A percentile compares a stretch with the other conserved stretches of the same genome.
These are phyloP conservation scores for Drosophila ananassae DNA, from an alignment of 1,140 invertebrate genomes.

Conservation along the genomic window DNA sequence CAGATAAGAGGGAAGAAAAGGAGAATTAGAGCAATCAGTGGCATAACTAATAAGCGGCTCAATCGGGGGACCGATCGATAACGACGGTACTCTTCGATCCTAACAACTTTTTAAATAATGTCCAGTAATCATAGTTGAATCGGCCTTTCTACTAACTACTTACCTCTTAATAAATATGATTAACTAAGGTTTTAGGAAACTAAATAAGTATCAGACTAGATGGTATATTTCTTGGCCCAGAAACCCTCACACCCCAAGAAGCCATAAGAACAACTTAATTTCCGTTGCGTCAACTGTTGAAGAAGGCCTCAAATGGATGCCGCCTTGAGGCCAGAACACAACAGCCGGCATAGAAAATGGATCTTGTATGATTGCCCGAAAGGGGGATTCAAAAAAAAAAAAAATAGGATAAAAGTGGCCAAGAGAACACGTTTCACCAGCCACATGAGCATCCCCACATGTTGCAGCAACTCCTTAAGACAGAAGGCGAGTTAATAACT, in stretches of 20 bases:
- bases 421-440: constrained; percentile 24
- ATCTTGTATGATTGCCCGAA: constrained; percentile 25
- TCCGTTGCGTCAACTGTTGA: constrained; percentile 54
- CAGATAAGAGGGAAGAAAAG: neutral
- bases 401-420: too few relatives aligned
- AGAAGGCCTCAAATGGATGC: constrained; percentile 59
- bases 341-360: constrained; percentile 52
- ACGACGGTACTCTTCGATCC: constrained; percentile 19
- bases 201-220: neutral
- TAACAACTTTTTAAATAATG: constrained; percentile 67
- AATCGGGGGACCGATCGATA: constrained; percentile 29
- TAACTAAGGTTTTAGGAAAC: neutral
- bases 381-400: constrained; percentile 8
- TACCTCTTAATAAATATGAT: neutral
- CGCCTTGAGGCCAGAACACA: constrained; percentile 36
- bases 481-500: constrained; percentile 74
- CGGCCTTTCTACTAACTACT: constrained; percentile 1
- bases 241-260: neutral
- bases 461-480: constrained; percentile 25
- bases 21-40: constrained; percentile 34
- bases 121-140: constrained; percentile 45
- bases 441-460: constrained; percentile 3
- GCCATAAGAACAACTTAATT: constrained; percentile 62
- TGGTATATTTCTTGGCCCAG: neutral
- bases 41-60: constrained; percentile 51